Evolutionary conservation across 2,797 vertebrate species (phyloP).

Genomic region (Eospalax fontanierii): DNA sequence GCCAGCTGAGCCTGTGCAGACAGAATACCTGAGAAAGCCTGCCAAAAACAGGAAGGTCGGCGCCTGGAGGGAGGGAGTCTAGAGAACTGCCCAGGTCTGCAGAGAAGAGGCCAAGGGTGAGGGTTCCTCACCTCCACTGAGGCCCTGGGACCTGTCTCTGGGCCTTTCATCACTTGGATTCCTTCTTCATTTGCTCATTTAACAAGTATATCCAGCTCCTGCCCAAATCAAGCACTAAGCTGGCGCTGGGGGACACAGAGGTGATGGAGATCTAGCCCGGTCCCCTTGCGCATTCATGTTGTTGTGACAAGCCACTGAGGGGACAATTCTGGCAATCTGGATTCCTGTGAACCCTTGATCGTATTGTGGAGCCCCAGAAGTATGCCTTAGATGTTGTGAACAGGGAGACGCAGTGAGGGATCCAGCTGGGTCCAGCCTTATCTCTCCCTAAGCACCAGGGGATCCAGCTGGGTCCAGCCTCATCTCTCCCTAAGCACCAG

Average conservation of each 20-base stretch:
- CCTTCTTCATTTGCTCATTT: neutral
- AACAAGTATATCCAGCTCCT: neutral
- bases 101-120: conserved; percentile 82
- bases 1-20: conserved; percentile 73
- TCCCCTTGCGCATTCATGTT: too few relatives aligned
- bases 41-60: conserved; percentile 90
- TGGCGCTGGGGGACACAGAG: neutral
- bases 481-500: neutral
- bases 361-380: neutral
- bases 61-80: conserved; percentile 86
- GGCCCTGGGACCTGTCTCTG: neutral
- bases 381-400: neutral
- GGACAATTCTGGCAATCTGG: neutral
- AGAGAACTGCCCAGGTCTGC: conserved; percentile 83
- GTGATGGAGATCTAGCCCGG: neutral
- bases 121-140: neutral
- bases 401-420: rapidly evolving
- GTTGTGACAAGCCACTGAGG: neutral
- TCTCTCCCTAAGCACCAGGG: neutral
- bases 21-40: conserved; percentile 84
- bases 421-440: neutral
- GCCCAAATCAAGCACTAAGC: neutral
- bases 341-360: neutral
- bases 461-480: neutral
- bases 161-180: neutral